These are phyloP conservation scores for Pristionchus maxplancki DNA, from an alignment of 2,888 invertebrate species.

Conservation along the genomic window DNA sequence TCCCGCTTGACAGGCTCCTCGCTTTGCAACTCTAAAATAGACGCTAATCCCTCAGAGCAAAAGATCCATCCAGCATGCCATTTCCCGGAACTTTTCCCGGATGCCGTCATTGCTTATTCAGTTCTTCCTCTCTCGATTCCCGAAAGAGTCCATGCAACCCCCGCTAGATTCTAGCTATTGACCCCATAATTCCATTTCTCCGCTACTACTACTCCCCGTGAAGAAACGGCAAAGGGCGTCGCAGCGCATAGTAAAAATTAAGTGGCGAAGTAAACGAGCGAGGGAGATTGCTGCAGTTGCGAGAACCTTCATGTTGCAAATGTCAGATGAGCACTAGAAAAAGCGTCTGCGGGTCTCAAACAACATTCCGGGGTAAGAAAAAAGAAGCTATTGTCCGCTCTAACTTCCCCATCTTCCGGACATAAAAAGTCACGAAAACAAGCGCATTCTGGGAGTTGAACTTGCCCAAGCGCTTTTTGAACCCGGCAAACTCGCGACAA, in stretches of 20 bases:
- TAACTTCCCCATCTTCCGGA: not conserved
- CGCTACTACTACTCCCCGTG: not conserved
- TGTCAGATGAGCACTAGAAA: not conserved
- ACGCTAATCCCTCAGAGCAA: not conserved
- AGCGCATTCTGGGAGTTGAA: not conserved
- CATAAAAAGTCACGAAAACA: not conserved
- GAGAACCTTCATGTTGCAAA: not conserved
- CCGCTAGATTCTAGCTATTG: slow-evolving; percentile 6
- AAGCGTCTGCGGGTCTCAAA: not conserved
- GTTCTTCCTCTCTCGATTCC: not conserved
- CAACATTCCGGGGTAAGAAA: not conserved
- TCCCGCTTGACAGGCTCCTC: not conserved
- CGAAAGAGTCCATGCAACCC: not conserved
- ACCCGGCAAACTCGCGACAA: not conserved
- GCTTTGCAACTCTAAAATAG: not conserved
- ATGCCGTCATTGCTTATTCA: not conserved
- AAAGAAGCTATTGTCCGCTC: not conserved
- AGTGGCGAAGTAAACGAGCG: not conserved
- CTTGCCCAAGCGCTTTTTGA: not conserved
- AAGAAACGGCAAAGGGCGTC: not conserved
- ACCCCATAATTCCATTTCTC: not conserved
- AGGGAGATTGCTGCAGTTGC: not conserved
- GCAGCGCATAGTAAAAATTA: not conserved
- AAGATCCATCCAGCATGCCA: not conserved
- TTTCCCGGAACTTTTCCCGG: not conserved